phyloP scores from a whole-genome alignment of 2,797 vertebrate species.

The Notolabrus celidotus region DNA sequence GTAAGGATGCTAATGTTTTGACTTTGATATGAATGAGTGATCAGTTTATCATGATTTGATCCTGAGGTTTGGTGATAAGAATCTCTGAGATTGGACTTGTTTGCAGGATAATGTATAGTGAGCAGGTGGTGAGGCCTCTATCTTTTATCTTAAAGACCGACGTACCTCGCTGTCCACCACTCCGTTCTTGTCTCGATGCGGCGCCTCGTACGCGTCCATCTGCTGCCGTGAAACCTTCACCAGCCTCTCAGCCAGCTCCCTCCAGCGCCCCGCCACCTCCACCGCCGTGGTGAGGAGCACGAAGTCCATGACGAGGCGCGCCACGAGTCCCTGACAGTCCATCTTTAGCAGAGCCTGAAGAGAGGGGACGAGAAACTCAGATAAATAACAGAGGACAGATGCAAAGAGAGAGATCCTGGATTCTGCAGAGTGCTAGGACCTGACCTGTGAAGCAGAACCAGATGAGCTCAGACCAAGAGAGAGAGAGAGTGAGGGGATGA shows the following conservation, averaged over 20 bases:
- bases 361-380: neutral
- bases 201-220: constrained; percentile 97
- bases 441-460: neutral
- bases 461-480: neutral
- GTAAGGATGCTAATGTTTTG: no score
- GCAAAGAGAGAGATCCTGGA: neutral
- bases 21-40: no score
- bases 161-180: constrained; percentile 92
- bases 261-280: constrained; percentile 94
- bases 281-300: constrained; percentile 96
- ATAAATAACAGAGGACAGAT: neutral
- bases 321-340: constrained; percentile 97
- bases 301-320: constrained; percentile 94
- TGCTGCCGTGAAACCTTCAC: constrained; percentile 93
- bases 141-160: no score
- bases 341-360: constrained; percentile 93
- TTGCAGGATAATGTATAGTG: no score
- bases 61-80: no score
- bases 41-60: no score
- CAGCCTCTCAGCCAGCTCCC: constrained; percentile 94
- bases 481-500: neutral
- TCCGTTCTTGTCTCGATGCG: constrained; percentile 92
- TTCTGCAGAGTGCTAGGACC: neutral
- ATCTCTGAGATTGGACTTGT: no score
- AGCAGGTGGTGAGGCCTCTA: no score